Evolutionary conservation across 2,888 invertebrate species (phyloP).

Genomic region (Seira sanloemensis): DNA sequence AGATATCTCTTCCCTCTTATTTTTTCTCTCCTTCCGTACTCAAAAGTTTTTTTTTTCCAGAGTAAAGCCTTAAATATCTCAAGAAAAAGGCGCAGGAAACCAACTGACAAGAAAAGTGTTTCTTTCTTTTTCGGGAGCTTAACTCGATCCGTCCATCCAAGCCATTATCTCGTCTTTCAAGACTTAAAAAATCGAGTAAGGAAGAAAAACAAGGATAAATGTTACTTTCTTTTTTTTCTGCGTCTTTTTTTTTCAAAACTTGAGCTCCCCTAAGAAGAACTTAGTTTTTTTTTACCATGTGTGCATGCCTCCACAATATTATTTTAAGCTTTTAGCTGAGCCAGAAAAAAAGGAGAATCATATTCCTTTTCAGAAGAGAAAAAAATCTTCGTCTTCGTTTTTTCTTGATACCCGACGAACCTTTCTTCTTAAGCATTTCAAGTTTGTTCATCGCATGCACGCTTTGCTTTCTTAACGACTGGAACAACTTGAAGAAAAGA

Average conservation of each 20-base stretch:
- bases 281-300: slow-evolving; percentile 21
- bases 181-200: slow-evolving; percentile 38
- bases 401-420: background rate
- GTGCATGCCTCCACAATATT: background rate
- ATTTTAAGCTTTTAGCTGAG: background rate
- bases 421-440: slow-evolving; percentile 11
- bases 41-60: background rate
- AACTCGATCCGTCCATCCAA: slow-evolving; percentile 52
- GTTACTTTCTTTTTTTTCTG: too few species aligned
- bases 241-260: slow-evolving; percentile 17
- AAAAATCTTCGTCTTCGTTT: slow-evolving; percentile 15
- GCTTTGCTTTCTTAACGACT: slow-evolving; percentile 58
- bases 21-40: background rate
- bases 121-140: slow-evolving; percentile 48
- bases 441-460: slow-evolving; percentile 46
- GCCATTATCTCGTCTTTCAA: slow-evolving; percentile 61
- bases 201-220: slow-evolving; percentile 43
- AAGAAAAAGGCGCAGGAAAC: slow-evolving; percentile 30
- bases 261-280: background rate
- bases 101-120: slow-evolving; percentile 59
- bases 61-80: slow-evolving; percentile 49
- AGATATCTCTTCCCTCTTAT: slow-evolving; percentile 16
- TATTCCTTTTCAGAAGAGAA: slow-evolving; percentile 21
- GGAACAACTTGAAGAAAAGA: slow-evolving; percentile 57
- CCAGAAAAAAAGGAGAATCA: slow-evolving; percentile 19